Percentiles rank a stretch among this genome's conserved stretches.
Evolutionary conservation across 2,113 vertebrate genomes (phyloP).

Genomic region (Paramormyrops kingsleyae): DNA sequence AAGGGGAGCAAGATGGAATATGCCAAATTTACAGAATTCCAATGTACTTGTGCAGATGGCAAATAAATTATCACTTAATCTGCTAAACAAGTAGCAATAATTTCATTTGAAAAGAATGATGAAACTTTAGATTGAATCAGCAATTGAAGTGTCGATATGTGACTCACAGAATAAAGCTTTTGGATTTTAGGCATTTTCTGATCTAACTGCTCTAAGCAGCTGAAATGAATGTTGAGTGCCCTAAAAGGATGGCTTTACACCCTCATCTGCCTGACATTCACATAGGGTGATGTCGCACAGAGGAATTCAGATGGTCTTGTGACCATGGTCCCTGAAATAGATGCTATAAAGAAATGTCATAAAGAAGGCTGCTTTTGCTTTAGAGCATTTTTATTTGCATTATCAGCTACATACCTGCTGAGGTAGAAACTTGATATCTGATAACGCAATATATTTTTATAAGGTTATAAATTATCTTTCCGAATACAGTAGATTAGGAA

Average conservation of each 20-base stretch:
- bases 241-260: not conserved
- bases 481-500: not conserved
- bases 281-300: not conserved
- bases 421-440: not conserved
- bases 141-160: not conserved
- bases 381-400: not conserved
- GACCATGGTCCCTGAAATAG: not conserved
- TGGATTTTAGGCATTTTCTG: not conserved
- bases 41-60: not conserved
- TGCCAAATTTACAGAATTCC: not conserved
- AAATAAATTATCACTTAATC: not conserved
- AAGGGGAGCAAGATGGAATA: not conserved
- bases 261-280: not conserved
- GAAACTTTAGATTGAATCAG: not conserved
- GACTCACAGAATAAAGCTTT: not conserved
- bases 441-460: not conserved
- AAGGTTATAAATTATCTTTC: not conserved
- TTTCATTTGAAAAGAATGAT: not conserved
- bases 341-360: not conserved
- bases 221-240: not conserved
- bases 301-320: not conserved
- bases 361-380: not conserved
- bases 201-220: not conserved
- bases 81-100: not conserved
- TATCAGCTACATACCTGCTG: not conserved